Conservation (phyloP, 2,888 invertebrate species). For the Apotomis capreana region DNA sequence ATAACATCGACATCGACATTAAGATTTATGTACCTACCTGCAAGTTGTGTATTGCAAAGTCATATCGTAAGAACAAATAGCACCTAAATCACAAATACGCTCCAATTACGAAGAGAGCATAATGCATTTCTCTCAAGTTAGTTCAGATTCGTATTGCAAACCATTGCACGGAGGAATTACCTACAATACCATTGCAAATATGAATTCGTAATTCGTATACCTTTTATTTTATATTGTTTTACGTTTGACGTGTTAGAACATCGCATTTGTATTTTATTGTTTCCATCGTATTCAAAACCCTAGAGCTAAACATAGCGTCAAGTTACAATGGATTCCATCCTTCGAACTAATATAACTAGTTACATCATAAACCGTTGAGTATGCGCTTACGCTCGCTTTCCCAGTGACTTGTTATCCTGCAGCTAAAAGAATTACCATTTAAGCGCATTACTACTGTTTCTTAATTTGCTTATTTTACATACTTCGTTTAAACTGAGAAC, state of each 20-base stretch:
- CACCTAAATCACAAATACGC: too few relatives aligned
- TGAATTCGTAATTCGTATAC: too few relatives aligned
- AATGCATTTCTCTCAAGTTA: too few relatives aligned
- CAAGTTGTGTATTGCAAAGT: too few relatives aligned
- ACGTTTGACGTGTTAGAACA: background rate
- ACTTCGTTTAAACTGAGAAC: background rate
- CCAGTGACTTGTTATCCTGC: conserved; percentile 34
- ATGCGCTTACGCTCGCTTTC: conserved; percentile 39
- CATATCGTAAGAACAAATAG: too few relatives aligned
- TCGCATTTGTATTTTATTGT: background rate
- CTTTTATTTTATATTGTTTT: too few relatives aligned
- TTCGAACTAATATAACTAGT: conserved; percentile 7
- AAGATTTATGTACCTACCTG: too few relatives aligned
- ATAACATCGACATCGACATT: too few relatives aligned
- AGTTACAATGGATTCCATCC: conserved; percentile 9
- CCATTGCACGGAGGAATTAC: too few relatives aligned
- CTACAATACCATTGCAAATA: too few relatives aligned
- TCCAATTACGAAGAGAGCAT: too few relatives aligned
- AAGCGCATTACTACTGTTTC: conserved; percentile 40
- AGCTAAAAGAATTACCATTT: conserved; percentile 42
- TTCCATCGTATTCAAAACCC: background rate
- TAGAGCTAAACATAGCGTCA: background rate
- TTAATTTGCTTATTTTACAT: conserved; percentile 37
- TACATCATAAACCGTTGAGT: conserved; percentile 30
- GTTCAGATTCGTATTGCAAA: too few relatives aligned